phyloP scores from a whole-genome alignment of 2,113 vertebrate species.

The Upupa epops region DNA sequence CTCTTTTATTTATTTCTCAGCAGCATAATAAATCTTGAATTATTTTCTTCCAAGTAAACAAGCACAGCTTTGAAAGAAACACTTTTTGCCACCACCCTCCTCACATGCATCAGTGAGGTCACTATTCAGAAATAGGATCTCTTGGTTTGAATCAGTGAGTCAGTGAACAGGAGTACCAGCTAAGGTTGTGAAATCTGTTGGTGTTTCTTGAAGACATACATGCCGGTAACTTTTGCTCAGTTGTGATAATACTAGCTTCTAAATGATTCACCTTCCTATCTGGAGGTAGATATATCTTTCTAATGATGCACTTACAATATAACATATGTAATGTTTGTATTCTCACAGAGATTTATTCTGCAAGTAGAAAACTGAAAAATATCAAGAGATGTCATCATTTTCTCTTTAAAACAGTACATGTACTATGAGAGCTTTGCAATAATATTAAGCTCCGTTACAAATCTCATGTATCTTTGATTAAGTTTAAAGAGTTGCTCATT shows the following conservation, averaged over 20 bases:
- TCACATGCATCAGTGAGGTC: constrained; percentile 31
- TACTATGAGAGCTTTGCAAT: background rate
- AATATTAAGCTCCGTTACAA: background rate
- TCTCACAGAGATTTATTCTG: background rate
- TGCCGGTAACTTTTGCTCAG: constrained; percentile 11
- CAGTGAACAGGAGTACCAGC: constrained; percentile 16
- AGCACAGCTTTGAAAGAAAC: background rate
- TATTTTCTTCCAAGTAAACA: background rate
- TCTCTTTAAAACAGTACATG: background rate
- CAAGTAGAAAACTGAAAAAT: background rate
- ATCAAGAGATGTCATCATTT: background rate
- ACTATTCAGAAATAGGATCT: constrained; percentile 42
- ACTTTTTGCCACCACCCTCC: background rate
- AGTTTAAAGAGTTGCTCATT: background rate
- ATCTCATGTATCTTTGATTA: background rate
- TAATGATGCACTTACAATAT: background rate
- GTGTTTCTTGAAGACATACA: constrained; percentile 34
- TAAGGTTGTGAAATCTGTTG: constrained; percentile 43
- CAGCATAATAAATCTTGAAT: background rate
- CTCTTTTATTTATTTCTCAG: background rate
- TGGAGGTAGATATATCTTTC: background rate
- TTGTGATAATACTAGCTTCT: background rate
- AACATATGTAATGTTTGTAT: background rate
- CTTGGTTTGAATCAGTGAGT: constrained; percentile 54
- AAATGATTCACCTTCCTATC: constrained; percentile 43